phyloP scores from a whole-genome alignment of 2,113 vertebrate species.

The Brevimyrus niger region DNA sequence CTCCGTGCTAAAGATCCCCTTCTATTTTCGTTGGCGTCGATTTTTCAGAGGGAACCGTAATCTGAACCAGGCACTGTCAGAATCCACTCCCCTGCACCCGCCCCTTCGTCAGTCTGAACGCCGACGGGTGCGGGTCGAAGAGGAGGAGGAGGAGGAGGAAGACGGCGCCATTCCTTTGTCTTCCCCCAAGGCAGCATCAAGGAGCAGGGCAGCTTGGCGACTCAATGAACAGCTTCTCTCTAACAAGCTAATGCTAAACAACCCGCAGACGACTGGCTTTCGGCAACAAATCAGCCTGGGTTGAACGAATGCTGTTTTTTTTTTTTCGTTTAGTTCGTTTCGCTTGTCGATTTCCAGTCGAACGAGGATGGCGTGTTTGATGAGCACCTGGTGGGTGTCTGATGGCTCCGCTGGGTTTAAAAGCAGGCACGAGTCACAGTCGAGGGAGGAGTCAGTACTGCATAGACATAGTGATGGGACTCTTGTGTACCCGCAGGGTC shows the following conservation, averaged over 20 bases:
- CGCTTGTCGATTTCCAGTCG: not conserved
- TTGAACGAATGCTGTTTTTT: not conserved
- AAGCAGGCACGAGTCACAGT: not conserved
- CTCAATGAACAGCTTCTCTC: not conserved
- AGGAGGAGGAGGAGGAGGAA: not conserved
- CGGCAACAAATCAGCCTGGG: not conserved
- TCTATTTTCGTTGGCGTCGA: not conserved
- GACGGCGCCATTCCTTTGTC: not conserved
- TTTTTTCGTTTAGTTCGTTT: not conserved
- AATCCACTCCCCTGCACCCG: constrained; percentile 4
- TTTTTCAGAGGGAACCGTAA: not conserved
- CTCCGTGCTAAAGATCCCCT: not conserved
- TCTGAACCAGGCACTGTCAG: constrained; percentile 5
- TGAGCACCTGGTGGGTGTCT: not conserved
- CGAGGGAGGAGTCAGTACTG: constrained; percentile 49
- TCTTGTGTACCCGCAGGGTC: constrained; percentile 61
- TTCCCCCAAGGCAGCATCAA: not conserved
- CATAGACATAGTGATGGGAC: constrained; percentile 55
- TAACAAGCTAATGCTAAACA: not conserved
- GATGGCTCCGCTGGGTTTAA: not conserved
- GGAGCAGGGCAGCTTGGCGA: not conserved
- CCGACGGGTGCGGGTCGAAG: not conserved
- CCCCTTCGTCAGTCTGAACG: not conserved
- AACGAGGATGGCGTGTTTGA: not conserved
- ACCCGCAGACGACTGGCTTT: not conserved